Base-by-base conservation (phyloP, 2,888 invertebrate species). In the Bimastos eiseni region DNA sequence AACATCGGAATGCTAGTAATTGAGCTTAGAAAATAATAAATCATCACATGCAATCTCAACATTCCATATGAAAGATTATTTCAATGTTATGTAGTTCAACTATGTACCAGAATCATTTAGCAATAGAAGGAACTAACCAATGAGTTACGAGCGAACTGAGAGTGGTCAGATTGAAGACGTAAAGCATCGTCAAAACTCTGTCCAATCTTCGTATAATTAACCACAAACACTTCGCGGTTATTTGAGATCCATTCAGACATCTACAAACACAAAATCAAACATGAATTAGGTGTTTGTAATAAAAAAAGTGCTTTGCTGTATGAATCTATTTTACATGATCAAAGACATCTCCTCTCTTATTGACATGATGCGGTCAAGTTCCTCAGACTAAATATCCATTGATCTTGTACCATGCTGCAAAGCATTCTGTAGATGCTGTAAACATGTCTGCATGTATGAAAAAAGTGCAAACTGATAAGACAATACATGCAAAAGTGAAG, bases 191-290 rank as follows among this genome's bases (percentile, higher is more conserved):
- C 93, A 91, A 94, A 94, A 83, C 93, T 93, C 49, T 93, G 93
- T 19, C 99, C 99, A 93, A 99, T 98, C 96, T 98, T 98, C 86
- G 98, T 98, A 95, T 99, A 99, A 93, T 98, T 98, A 93, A 98
- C 97, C 92, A 99, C 97, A 96, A 99, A 99, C 92, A 97, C 97
- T 94, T 98, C 98, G 91, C 98, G 97, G 95, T 98, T 98, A 95
- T 98, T 98, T 93, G 97, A 97, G 92, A 99, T 98, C 98, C 99
- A 99, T 94, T 99, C 98, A 94, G 98, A 97, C 98, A 99, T 98
- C 97, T 98, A 95, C 36, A 88, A 83, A 44, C 70, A 55, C 21
- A 90, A 37, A 41, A 86, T 5, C 8, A 30, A 70, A 70, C n/a
- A n/a, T n/a, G n/a, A 30, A 55, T 55, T 17, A 70, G 30, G n/a